A percentile compares a stretch with the other conserved stretches of the same genome.
These are phyloP conservation scores for Lophius americanus DNA, from an alignment of 2,797 vertebrate genomes.

Conservation along the genomic window DNA sequence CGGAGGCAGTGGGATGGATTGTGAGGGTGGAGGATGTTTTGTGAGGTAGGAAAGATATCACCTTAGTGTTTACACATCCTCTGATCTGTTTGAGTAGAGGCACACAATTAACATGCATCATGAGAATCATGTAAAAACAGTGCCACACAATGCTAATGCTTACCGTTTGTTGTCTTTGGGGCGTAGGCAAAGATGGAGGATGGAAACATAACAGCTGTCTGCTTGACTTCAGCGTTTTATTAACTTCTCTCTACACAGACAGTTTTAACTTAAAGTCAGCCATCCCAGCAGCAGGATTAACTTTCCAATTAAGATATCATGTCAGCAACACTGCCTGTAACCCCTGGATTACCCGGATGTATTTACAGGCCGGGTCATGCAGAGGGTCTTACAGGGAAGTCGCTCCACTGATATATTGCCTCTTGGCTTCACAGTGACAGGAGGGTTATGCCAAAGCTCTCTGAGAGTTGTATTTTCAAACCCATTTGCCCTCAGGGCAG, in stretches of 20 bases:
- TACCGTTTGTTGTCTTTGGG: conserved; percentile 40
- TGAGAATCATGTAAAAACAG: conserved; percentile 34
- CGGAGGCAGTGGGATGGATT: too few species aligned
- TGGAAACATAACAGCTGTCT: conserved; percentile 37
- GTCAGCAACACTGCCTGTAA: conserved; percentile 65
- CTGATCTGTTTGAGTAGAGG: conserved; percentile 19
- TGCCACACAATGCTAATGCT: conserved; percentile 37
- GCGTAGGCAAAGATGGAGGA: conserved; percentile 34
- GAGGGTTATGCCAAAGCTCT: conserved; percentile 75
- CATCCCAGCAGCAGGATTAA: conserved; percentile 70
- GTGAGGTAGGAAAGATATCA: not conserved
- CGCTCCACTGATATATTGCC: conserved; percentile 48
- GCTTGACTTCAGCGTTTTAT: conserved; percentile 25
- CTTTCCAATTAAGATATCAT: conserved; percentile 83
- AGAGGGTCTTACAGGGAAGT: conserved; percentile 67
- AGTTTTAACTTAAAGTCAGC: conserved; percentile 57
- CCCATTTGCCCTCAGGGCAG: conserved; percentile 69
- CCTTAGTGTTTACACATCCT: not conserved
- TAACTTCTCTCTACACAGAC: conserved; percentile 42
- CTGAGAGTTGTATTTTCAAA: conserved; percentile 68
- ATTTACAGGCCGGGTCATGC: conserved; percentile 60
- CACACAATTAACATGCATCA: conserved; percentile 28
- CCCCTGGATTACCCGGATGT: conserved; percentile 68
- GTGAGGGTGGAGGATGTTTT: too few species aligned
- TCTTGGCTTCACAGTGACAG: conserved; percentile 57